Evolutionary conservation across 2,888 invertebrate genomes (phyloP).

Genomic region (Chloroclysta siterata): DNA sequence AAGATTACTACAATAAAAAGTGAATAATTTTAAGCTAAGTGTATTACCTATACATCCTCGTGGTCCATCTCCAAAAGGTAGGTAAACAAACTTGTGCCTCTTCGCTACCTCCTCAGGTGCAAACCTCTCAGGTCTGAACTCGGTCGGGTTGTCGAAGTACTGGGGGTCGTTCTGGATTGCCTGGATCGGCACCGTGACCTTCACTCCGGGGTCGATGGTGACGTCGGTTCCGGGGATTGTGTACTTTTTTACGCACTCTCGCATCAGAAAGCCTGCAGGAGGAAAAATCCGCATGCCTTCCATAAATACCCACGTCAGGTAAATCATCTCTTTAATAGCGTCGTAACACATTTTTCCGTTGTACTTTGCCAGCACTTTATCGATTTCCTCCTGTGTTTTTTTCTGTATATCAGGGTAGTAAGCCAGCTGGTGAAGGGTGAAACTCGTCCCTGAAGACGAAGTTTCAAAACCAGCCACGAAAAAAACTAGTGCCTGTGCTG

Average conservation of each 20-base stretch:
- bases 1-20: no score
- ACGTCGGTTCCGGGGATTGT: conserved; percentile 53
- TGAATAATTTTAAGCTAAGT: no score
- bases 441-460: conserved; percentile 72
- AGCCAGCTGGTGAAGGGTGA: conserved; percentile 66
- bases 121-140: conserved; percentile 64
- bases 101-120: conserved; percentile 49
- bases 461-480: conserved; percentile 80
- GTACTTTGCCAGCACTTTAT: conserved; percentile 54
- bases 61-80: conserved; percentile 70
- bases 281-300: conserved; percentile 68
- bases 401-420: conserved; percentile 58
- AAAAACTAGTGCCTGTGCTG: conserved; percentile 67
- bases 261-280: conserved; percentile 51
- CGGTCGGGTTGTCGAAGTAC: conserved; percentile 58
- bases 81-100: conserved; percentile 56
- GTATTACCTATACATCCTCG: conserved; percentile 68
- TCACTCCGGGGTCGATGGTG: conserved; percentile 52
- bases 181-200: conserved; percentile 32
- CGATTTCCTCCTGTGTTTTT: conserved; percentile 60
- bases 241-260: conserved; percentile 51
- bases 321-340: conserved; percentile 65
- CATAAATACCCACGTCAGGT: conserved; percentile 62
- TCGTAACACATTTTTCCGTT: conserved; percentile 61
- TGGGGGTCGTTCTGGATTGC: conserved; percentile 62